Evolutionary conservation across 2,888 invertebrate species (phyloP), one percentile per base, ranked within the genome.

Genomic region (Drosophila ustulata): DNA sequence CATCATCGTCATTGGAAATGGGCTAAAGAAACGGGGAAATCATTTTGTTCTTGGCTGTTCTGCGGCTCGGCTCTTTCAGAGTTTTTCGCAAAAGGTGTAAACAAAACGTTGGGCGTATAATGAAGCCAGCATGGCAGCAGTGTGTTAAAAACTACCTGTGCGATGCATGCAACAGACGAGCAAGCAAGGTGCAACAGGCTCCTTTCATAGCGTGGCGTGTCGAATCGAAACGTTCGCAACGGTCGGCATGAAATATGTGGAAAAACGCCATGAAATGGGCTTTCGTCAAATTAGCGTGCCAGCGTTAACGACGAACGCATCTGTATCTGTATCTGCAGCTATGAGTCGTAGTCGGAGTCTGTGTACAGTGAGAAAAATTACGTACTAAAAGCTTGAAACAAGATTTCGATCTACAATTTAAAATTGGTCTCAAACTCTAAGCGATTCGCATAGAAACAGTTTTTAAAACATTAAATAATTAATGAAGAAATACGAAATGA

Each of bases 281-380:
- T 90, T 90, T 91, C 90, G 88, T 90, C 90, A 89, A 91, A 90
- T 90, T 90, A 90, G 89, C 91, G 90, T 88, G 80, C 78, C 63
- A 83, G 77, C 86, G 86, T 88, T 90, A 90, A 89, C 85, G 85
- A 81, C 66, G 74, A 78, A 72, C 62, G 56, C 72, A 68, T 59
- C 68, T 50, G 46, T 50, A n/a, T 53, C 3, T 65, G 28, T 52
- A 25, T 57, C 23, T 45, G 26, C 39, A 41, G 13, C 18, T 39
- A 23, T 62, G 23, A 39, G 45, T 28, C 25, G 47, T 47, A 6
- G 25, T 74, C 30, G 30, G 30, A 30, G 30, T 30, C 30, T 30
- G 18, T 18, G 18, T 18, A 18, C 18, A 18, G 18, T 18, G 18
- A 18, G 18, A 1, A 18, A 18, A 18, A 18, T 18, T 18, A 18